Evolutionary conservation across 2,797 vertebrate species (phyloP).

Genomic region (Gallirallus australis): DNA sequence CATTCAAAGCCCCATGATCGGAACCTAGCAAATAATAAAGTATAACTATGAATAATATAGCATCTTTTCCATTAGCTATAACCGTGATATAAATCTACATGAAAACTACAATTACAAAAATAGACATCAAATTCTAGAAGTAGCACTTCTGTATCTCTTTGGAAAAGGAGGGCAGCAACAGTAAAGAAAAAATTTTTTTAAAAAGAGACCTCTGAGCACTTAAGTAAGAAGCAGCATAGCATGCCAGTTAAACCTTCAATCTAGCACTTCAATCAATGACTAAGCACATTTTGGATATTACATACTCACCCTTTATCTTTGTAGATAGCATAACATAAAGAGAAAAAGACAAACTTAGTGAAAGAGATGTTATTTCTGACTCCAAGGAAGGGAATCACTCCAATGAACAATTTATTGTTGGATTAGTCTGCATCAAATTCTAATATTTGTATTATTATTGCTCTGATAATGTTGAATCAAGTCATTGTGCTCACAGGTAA

Average conservation of each 20-base stretch:
- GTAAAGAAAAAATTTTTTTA: not conserved
- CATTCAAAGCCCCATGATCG: not conserved
- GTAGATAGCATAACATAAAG: not conserved
- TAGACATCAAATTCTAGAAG: not conserved
- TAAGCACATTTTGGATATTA: not conserved
- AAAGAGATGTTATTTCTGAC: not conserved
- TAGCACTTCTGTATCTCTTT: not conserved
- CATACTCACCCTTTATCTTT: not conserved
- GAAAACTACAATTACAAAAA: not conserved
- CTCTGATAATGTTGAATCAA: not conserved
- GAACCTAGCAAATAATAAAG: not conserved
- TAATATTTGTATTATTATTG: not conserved
- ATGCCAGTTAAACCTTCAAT: not conserved
- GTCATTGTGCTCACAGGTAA: not conserved
- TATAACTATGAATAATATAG: not conserved
- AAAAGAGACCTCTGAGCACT: not conserved
- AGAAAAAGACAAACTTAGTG: not conserved
- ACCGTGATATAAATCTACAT: not conserved
- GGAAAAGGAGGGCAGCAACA: not conserved
- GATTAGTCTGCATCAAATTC: not conserved
- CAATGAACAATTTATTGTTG: not conserved
- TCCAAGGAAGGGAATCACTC: not conserved
- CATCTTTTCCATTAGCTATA: not conserved
- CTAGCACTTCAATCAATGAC: not conserved
- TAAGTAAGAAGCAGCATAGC: not conserved